A percentile compares a stretch with the other conserved stretches of the same genome.
phyloP scores from a whole-genome alignment of 2,888 invertebrate species.

The Atethmia centrago region DNA sequence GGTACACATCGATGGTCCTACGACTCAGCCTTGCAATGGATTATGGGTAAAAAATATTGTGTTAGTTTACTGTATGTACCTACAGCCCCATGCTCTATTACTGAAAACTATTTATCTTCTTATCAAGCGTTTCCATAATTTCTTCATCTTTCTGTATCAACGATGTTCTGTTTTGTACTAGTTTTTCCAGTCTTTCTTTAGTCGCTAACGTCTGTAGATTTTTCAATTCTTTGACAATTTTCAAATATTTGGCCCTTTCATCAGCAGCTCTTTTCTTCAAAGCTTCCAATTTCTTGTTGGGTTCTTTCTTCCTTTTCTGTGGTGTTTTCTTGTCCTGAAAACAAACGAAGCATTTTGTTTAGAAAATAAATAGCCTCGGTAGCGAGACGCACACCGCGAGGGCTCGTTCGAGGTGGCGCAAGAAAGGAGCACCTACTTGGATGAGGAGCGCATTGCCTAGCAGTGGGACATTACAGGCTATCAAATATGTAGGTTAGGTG shows the following conservation, averaged over 20 bases:
- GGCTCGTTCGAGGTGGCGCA: too few relatives aligned
- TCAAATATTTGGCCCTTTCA: background rate
- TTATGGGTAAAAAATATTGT: background rate
- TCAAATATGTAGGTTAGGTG: background rate
- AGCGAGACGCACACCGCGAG: background rate
- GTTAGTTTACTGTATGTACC: background rate
- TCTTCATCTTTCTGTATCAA: background rate
- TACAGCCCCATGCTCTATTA: too few relatives aligned
- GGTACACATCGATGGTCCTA: background rate
- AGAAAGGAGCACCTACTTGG: too few relatives aligned
- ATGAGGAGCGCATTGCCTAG: too few relatives aligned
- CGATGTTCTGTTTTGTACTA: background rate
- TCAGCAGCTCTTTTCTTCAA: constrained; percentile 9
- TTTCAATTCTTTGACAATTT: background rate
- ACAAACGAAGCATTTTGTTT: background rate
- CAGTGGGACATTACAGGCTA: background rate
- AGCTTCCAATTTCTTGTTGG: background rate
- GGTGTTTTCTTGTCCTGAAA: constrained; percentile 24
- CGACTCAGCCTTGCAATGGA: background rate
- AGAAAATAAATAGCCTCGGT: background rate
- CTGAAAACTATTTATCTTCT: too few relatives aligned
- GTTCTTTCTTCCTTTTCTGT: constrained; percentile 3
- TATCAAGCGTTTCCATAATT: background rate
- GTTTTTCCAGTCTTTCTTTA: background rate
- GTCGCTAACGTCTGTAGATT: background rate